phyloP scores from a whole-genome alignment of 2,797 vertebrate species.

The Sebastiscus albofasciatus region DNA sequence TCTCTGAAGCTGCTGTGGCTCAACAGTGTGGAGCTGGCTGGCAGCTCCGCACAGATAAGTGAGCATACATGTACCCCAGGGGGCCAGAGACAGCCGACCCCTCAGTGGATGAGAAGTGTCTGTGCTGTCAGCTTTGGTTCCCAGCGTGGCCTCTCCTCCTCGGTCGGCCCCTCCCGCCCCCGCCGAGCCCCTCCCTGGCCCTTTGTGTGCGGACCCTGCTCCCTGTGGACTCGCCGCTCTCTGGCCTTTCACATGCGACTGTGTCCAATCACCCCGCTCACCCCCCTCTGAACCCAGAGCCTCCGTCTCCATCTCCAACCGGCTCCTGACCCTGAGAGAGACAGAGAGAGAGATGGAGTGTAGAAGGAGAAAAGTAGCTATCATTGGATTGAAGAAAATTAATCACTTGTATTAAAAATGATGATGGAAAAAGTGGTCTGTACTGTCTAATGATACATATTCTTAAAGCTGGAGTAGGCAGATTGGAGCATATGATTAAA shows the following conservation, averaged over 20 bases:
- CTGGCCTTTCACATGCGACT: constrained; percentile 85
- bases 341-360: not conserved
- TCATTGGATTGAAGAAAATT: constrained; percentile 16
- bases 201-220: constrained; percentile 81
- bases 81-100: constrained; percentile 74
- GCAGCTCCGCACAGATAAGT: constrained; percentile 65
- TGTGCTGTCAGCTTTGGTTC: constrained; percentile 82
- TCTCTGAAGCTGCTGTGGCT: constrained; percentile 40
- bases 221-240: constrained; percentile 79
- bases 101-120: constrained; percentile 77
- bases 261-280: constrained; percentile 83
- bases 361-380: not conserved
- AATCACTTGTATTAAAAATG: constrained; percentile 5
- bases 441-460: not conserved
- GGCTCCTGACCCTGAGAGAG: constrained; percentile 52
- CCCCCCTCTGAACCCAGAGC: constrained; percentile 64
- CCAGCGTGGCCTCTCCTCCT: constrained; percentile 75
- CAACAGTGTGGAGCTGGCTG: constrained; percentile 52
- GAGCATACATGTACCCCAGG: constrained; percentile 61
- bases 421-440: not conserved
- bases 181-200: constrained; percentile 64
- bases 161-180: constrained; percentile 44
- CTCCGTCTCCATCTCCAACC: constrained; percentile 69
- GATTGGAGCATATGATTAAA: no score
- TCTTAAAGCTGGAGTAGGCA: not conserved